These are phyloP conservation scores for Aphrophora alni DNA, from an alignment of 2,888 invertebrate genomes.

Conservation along the genomic window DNA sequence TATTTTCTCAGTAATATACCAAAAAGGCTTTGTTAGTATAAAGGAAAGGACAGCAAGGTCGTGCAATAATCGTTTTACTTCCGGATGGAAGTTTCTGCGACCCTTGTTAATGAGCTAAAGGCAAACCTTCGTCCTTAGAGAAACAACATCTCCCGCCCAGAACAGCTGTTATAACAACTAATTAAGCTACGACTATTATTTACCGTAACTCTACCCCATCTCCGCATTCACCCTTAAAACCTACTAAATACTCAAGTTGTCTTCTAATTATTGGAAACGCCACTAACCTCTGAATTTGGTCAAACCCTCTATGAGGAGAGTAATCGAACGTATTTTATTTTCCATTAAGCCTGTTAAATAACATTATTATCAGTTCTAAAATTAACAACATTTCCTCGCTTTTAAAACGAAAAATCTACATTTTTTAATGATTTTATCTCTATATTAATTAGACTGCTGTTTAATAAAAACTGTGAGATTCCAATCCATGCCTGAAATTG, in stretches of 20 bases:
- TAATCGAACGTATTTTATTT: too few species aligned
- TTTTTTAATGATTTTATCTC: too few species aligned
- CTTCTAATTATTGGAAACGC: not conserved
- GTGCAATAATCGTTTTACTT: not conserved
- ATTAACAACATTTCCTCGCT: too few species aligned
- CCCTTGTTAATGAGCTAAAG: not conserved
- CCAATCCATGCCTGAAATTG: too few species aligned
- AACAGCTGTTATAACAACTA: conserved; percentile 9
- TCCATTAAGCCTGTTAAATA: too few species aligned
- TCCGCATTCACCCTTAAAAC: not conserved
- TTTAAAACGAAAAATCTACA: too few species aligned
- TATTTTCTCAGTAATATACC: not conserved
- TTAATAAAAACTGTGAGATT: too few species aligned
- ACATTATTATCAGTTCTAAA: too few species aligned
- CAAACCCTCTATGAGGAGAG: too few species aligned
- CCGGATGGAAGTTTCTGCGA: not conserved
- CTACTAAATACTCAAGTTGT: not conserved
- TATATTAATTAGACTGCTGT: too few species aligned
- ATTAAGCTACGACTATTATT: conserved; percentile 2
- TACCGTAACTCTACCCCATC: not conserved
- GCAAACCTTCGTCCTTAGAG: conserved; percentile 1
- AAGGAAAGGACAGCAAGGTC: not conserved
- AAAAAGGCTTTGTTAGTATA: not conserved
- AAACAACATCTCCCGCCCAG: conserved; percentile 9
- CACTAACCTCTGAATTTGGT: too few species aligned